Evolutionary conservation across 1,140 invertebrate species (phyloP).

Genomic region (Drosophila carrolli): DNA sequence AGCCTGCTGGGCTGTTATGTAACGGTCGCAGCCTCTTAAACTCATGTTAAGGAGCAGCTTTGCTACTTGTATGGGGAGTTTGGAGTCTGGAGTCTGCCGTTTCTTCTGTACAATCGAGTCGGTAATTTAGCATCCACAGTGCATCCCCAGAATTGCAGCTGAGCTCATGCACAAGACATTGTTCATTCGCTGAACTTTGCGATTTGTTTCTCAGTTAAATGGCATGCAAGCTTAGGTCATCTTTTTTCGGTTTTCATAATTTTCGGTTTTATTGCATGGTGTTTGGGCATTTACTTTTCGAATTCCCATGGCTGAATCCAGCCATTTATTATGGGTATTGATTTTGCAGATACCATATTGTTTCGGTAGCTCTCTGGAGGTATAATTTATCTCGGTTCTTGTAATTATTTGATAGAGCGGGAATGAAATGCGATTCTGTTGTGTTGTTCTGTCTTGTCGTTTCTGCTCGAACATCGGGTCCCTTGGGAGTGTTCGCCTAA

Average conservation of each 20-base stretch:
- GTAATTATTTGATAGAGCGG: slow-evolving; percentile 50
- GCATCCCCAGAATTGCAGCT: slow-evolving; percentile 27
- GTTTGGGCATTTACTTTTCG: neutral
- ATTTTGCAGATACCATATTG: slow-evolving; percentile 15
- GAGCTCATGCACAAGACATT: slow-evolving; percentile 44
- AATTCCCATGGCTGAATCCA: neutral
- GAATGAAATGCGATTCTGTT: slow-evolving; percentile 48
- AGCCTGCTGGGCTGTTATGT: slow-evolving; percentile 64
- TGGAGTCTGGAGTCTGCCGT: slow-evolving; percentile 2
- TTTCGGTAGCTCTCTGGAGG: slow-evolving; percentile 24
- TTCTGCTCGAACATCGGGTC: slow-evolving; percentile 6
- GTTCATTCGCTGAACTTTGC: slow-evolving; percentile 61
- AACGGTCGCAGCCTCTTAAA: slow-evolving; percentile 73
- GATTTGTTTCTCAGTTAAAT: slow-evolving; percentile 55
- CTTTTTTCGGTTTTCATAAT: slow-evolving; percentile 42
- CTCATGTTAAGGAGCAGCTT: slow-evolving; percentile 49
- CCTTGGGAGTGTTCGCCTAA: slow-evolving; percentile 49
- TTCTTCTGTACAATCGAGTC: slow-evolving; percentile 17
- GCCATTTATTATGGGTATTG: slow-evolving; percentile 1
- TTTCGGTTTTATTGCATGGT: neutral
- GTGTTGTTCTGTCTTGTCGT: slow-evolving; percentile 23
- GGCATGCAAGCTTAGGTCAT: slow-evolving; percentile 51
- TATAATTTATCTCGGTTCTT: slow-evolving; percentile 48
- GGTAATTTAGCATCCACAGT: slow-evolving; percentile 32
- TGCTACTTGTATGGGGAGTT: slow-evolving; percentile 12